These are phyloP conservation scores for Riptortus pedestris DNA, from an alignment of 1,140 invertebrate genomes.

Conservation along the genomic window DNA sequence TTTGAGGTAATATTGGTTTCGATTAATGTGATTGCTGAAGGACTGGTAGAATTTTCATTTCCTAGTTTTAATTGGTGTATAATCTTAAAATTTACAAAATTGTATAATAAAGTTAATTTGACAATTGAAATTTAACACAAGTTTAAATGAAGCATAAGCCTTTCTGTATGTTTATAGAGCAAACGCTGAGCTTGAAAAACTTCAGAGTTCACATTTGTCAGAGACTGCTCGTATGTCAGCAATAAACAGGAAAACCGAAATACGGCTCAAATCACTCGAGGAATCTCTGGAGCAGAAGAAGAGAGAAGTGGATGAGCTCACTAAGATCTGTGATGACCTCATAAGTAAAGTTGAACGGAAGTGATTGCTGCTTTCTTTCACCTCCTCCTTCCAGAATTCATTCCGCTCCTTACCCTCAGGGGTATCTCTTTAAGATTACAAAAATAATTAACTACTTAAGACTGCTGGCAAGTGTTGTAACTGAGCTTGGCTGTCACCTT, in stretches of 20 bases:
- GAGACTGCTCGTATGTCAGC: constrained; percentile 63
- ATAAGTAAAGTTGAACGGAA: constrained; percentile 38
- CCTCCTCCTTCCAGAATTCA: too few species aligned
- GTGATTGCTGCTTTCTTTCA: background rate
- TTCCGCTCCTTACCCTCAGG: too few species aligned
- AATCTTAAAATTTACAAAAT: too few species aligned
- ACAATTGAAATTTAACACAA: background rate
- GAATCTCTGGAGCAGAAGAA: constrained; percentile 57
- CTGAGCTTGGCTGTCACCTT: too few species aligned
- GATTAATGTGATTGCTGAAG: too few species aligned
- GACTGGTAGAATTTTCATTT: too few species aligned
- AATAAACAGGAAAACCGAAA: constrained; percentile 63
- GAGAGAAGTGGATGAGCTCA: constrained; percentile 59
- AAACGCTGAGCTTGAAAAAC: constrained; percentile 57
- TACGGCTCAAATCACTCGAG: constrained; percentile 54
- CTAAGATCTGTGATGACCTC: constrained; percentile 67
- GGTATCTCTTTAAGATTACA: too few species aligned
- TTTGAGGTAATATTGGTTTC: too few species aligned
- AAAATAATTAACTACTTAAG: too few species aligned
- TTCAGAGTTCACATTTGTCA: constrained; percentile 49
- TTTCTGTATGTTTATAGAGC: constrained; percentile 34
- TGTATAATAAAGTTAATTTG: background rate
- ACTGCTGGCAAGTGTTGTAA: too few species aligned
- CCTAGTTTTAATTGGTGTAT: too few species aligned
- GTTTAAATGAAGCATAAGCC: background rate